Base-by-base conservation (phyloP, 2,888 invertebrate genomes). In the Amphiduros pacificus region DNA sequence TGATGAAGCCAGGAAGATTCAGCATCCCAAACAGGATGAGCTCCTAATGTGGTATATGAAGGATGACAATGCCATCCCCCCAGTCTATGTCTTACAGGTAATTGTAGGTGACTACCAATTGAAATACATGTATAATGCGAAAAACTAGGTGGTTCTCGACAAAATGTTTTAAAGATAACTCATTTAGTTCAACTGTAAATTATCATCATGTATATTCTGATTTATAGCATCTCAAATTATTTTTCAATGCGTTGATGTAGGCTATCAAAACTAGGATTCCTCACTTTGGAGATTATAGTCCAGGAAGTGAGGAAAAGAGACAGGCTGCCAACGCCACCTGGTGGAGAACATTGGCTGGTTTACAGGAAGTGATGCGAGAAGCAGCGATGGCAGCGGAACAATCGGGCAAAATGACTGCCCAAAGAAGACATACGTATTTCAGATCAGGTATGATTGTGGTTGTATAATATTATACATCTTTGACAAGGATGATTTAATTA, bases 401-500 rank as follows among this genome's bases (percentile, higher is more conserved):
- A 48, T 66, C 71, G 26, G 66, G 68, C 22, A 69, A 65, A 36
- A 50, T 76, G 5, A 67, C 72, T 2, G 60, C 62, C 9, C 66
- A 70, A 24, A 44, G 64, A 28, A 65, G 61, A 36, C 74, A 74
- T 52, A 64, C 69, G 27, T 76, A 71, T 56, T 70, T 70, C 57
- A 65, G 70, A 53, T 76, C 78, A 66, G 78, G 78, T 78, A 52
- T 51, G n/a, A 22, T 26, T 51, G n/a, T n/a, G n/a, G n/a, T n/a
- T n/a, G n/a, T n/a, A n/a, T n/a, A n/a, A n/a, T n/a, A n/a, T n/a
- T n/a, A n/a, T n/a, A n/a, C n/a, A n/a, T n/a, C n/a, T n/a, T n/a
- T n/a, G n/a, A n/a, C n/a, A n/a, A n/a, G n/a, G n/a, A n/a, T n/a
- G n/a, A n/a, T n/a, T n/a, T n/a, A n/a, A n/a, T n/a, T n/a, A n/a